Conservation (phyloP, 2,888 invertebrate species). For the Drosophila atroscutellata region DNA sequence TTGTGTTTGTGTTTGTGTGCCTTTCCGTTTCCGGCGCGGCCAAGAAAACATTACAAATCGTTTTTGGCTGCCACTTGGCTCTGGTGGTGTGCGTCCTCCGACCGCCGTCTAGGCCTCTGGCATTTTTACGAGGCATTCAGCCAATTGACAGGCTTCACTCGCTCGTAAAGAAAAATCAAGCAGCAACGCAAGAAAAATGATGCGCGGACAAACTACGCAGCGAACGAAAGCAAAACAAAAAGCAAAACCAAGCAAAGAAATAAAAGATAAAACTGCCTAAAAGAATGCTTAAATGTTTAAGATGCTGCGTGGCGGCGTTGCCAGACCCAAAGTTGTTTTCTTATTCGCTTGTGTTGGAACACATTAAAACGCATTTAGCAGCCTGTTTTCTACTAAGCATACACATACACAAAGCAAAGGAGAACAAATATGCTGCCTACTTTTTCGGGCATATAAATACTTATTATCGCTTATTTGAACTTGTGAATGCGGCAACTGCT, state of each 20-base stretch:
- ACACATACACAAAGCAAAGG: constrained; percentile 14
- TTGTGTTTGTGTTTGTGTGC: constrained; percentile 34
- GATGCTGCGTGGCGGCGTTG: constrained; percentile 41
- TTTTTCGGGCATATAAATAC: constrained; percentile 73
- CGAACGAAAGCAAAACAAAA: constrained; percentile 25
- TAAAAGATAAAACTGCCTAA: constrained; percentile 51
- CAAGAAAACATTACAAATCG: constrained; percentile 80
- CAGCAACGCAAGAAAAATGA: constrained; percentile 73
- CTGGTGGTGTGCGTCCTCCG: constrained; percentile 17
- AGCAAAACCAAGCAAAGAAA: neutral
- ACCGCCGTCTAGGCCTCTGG: constrained; percentile 66
- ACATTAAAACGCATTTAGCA: constrained; percentile 79
- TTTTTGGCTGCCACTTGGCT: constrained; percentile 61
- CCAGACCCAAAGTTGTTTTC: constrained; percentile 54
- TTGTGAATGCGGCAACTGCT: constrained; percentile 59
- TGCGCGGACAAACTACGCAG: constrained; percentile 69
- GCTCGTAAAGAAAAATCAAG: constrained; percentile 77
- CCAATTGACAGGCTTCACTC: constrained; percentile 81
- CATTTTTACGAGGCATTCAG: constrained; percentile 81
- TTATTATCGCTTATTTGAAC: constrained; percentile 82
- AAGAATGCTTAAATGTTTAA: constrained; percentile 77
- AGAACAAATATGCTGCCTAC: constrained; percentile 37
- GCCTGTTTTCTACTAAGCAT: constrained; percentile 49
- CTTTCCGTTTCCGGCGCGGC: constrained; percentile 77
- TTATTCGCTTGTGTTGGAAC: constrained; percentile 35